phyloP scores from a whole-genome alignment of 2,797 vertebrate genomes.

The Acanthiza pusilla region DNA sequence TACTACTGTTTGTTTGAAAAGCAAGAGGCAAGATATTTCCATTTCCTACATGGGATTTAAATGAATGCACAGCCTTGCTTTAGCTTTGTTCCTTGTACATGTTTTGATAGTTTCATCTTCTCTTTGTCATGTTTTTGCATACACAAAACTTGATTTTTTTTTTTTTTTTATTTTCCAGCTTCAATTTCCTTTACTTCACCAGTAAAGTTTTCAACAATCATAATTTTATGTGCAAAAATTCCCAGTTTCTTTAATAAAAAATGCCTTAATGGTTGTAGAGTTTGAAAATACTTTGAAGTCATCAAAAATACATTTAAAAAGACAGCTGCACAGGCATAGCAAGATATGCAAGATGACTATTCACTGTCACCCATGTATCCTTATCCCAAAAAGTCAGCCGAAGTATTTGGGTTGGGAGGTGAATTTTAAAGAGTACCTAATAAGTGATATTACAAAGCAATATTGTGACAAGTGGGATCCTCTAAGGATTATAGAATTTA shows the following conservation, averaged over 20 bases:
- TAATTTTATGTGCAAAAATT: not conserved
- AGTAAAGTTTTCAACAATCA: not conserved
- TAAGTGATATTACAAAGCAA: not conserved
- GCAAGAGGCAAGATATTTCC: not conserved
- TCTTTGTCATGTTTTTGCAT: not conserved
- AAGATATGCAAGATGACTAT: not conserved
- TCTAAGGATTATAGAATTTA: not conserved
- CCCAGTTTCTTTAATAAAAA: not conserved
- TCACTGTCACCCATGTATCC: not conserved
- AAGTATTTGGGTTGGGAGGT: not conserved
- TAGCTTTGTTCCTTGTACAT: not conserved
- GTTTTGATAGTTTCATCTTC: not conserved
- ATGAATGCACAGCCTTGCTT: not conserved
- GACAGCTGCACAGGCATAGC: not conserved
- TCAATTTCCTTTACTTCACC: not conserved
- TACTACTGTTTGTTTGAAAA: not conserved
- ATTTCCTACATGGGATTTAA: not conserved
- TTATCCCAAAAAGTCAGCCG: not conserved
- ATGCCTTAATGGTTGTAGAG: not conserved
- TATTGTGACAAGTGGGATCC: not conserved
- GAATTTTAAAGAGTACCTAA: not conserved
- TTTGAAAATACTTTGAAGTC: not conserved
- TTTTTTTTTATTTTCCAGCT: not conserved
- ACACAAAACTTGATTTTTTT: not conserved
- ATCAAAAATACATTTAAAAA: not conserved